Conservation (phyloP, 2,888 invertebrate species). For the Sicus ferrugineus region DNA sequence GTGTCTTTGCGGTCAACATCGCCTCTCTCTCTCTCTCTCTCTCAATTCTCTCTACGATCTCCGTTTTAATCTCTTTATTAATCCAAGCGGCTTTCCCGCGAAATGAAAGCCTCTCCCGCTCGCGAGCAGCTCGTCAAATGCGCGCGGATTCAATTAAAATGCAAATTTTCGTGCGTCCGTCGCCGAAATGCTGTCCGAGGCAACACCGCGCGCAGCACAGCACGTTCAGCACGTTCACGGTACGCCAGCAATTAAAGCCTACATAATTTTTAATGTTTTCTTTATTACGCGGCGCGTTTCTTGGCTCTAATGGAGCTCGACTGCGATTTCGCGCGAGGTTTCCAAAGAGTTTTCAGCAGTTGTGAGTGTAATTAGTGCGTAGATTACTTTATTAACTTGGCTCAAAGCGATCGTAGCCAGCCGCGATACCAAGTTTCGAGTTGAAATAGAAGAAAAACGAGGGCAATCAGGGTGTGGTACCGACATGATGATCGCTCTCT, state of each 20-base stretch:
- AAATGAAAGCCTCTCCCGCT: neutral
- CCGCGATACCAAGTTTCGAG: too few relatives aligned
- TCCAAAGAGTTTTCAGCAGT: slow-evolving; percentile 22
- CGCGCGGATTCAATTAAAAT: slow-evolving; percentile 60
- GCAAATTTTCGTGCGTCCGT: slow-evolving; percentile 53
- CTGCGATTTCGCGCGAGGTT: neutral
- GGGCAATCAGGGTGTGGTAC: too few relatives aligned
- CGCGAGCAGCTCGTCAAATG: slow-evolving; percentile 38
- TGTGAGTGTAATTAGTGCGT: slow-evolving; percentile 40
- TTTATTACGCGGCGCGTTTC: neutral
- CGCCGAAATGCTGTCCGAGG: slow-evolving; percentile 8
- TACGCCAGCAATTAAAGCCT: slow-evolving; percentile 24
- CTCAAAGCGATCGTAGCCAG: neutral
- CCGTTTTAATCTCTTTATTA: slow-evolving; percentile 11
- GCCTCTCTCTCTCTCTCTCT: neutral
- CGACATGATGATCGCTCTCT: too few relatives aligned
- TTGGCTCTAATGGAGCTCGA: neutral
- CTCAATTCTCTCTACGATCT: too few relatives aligned
- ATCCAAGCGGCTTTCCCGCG: neutral
- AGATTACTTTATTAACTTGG: slow-evolving; percentile 41
- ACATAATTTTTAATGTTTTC: neutral
- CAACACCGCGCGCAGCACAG: neutral
- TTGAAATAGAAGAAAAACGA: too few relatives aligned
- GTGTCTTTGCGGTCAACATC: neutral
- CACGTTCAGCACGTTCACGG: neutral